Evolutionary conservation across 2,888 invertebrate genomes (phyloP).

Genomic region (Thecocarcelia acutangulata): DNA sequence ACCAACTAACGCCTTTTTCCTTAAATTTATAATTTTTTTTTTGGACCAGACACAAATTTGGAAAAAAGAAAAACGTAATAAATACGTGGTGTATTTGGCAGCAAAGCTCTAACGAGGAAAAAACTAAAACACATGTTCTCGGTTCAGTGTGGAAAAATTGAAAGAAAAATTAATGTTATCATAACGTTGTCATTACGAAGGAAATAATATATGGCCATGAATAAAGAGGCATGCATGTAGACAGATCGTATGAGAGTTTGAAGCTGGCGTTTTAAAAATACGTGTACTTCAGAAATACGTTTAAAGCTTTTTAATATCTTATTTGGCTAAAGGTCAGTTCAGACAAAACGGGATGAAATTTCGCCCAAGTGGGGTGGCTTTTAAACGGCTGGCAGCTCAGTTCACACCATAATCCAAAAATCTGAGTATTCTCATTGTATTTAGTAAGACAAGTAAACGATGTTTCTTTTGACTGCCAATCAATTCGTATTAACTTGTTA

Average conservation of each 20-base stretch:
- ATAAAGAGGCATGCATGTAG: background rate
- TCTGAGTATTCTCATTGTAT: no score
- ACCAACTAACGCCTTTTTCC: conserved; percentile 51
- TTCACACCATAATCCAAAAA: no score
- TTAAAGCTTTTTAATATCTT: background rate
- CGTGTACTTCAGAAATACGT: conserved; percentile 8
- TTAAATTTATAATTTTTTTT: conserved; percentile 4
- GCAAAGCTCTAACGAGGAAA: background rate
- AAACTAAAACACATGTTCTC: conserved; percentile 50
- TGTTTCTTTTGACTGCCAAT: no score
- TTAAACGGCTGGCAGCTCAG: no score
- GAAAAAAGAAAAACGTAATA: conserved; percentile 13
- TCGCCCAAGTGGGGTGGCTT: no score
- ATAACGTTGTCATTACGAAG: conserved; percentile 36
- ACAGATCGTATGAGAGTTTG: no score
- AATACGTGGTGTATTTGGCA: conserved; percentile 52
- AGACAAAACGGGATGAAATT: no score
- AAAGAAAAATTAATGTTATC: conserved; percentile 49
- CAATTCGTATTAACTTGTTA: no score
- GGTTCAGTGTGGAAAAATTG: conserved; percentile 26
- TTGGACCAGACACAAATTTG: conserved; percentile 26
- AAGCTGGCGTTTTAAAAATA: no score
- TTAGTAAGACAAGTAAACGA: no score
- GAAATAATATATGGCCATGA: background rate
- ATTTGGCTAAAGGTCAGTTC: no score